Base-by-base conservation (phyloP, 2,888 invertebrate species). In the Caenorhabditis macrosperma region DNA sequence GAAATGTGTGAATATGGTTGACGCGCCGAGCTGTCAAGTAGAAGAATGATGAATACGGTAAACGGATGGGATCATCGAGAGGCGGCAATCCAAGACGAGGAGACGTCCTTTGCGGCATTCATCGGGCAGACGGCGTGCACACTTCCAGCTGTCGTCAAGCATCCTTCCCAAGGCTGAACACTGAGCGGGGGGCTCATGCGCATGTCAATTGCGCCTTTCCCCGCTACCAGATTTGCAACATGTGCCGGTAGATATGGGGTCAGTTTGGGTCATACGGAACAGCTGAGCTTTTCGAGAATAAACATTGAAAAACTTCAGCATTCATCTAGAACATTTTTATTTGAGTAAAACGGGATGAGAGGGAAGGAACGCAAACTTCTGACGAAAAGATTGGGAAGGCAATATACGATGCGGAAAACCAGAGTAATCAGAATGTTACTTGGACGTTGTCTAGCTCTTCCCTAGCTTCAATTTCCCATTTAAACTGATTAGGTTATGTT, bases 11-110 rank as follows among this genome's bases (percentile, higher is more conserved):
- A 72, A 78, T 64, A 63, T 74, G 74, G 74, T 74, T 44, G 44
- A 59, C 59, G 59, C 28, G 38, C 28, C 38, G 60, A 78, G 71
- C 72, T 78, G 78, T 78, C 78, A 74, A 72, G 55, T 72, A 55
- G 54, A 78, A 78, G 78, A 78, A 78, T 78, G 78, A 78, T 78
- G 78, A 72, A 78, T 78, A 78, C 78, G 67, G 78, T 78, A 78
- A 60, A 71, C 66, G 68, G 69, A 72, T 67, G 69, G 69, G 44
- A 74, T 64, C 63, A 59, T 74, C 72, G 72, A 71, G 78, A 78
- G 54, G 59, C 50, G 46, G 35, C 30, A 1, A 20, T 38, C 17
- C 15, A 46, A 33, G n/a, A 15, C 35, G 12, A 38, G 17, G 17
- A 59, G 30, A 22, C 35, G 38, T 17, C 57, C 55, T 69, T 77